Evolutionary conservation across 2,888 invertebrate species (phyloP).

Genomic region (Cephus pygmeus): DNA sequence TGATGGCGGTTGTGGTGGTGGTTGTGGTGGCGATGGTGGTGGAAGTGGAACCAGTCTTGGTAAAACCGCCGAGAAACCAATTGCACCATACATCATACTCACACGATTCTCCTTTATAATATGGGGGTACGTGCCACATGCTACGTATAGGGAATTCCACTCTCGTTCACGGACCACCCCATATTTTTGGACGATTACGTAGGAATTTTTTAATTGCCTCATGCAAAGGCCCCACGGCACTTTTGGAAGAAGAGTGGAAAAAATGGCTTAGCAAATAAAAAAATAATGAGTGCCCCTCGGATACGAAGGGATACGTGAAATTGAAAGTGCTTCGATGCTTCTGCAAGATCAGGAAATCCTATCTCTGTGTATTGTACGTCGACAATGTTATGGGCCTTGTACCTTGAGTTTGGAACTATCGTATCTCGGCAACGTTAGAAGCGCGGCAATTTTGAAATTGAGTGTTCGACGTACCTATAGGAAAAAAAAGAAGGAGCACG

Average conservation of each 20-base stretch:
- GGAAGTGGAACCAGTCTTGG: conserved; percentile 1
- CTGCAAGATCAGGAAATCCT: too few species aligned
- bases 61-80: conserved; percentile 24
- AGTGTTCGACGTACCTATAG: neutral
- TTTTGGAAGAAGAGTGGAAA: neutral
- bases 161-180: conserved; percentile 2
- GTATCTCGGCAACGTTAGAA: neutral
- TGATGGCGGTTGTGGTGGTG: neutral
- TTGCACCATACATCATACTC: conserved; percentile 42
- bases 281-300: neutral
- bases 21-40: neutral
- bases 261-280: neutral
- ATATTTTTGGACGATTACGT: conserved; percentile 19
- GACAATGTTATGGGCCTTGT: too few species aligned
- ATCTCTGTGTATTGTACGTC: too few species aligned
- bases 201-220: conserved; percentile 40
- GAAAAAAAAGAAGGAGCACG: too few species aligned
- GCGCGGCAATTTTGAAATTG: neutral
- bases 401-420: too few species aligned
- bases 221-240: conserved; percentile 7
- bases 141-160: neutral
- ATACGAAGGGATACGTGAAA: neutral
- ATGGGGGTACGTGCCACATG: conserved; percentile 23
- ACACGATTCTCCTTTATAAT: conserved; percentile 40
- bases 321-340: neutral